A percentile compares a stretch with the other conserved stretches of the same genome.
phyloP scores from a whole-genome alignment of 2,888 invertebrate genomes.

The Neocrepidodera transversa region DNA sequence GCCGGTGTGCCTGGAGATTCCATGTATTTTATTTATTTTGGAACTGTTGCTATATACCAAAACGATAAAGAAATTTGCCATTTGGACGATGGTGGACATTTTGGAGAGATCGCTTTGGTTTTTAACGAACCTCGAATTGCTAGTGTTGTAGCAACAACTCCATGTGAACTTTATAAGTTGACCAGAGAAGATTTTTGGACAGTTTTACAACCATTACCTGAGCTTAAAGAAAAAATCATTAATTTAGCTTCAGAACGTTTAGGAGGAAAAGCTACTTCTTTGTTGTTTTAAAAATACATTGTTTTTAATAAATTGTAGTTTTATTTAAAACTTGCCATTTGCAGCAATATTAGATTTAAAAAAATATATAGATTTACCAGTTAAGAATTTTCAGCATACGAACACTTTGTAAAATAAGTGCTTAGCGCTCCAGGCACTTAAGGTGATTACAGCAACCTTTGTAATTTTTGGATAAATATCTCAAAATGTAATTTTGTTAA shows the following conservation, averaged over 20 bases:
- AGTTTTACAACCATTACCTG: slow-evolving; percentile 56
- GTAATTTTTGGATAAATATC: no score
- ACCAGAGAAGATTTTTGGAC: slow-evolving; percentile 56
- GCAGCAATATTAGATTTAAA: no score
- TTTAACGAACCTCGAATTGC: slow-evolving; percentile 58
- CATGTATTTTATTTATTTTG: slow-evolving; percentile 30
- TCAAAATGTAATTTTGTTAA: no score
- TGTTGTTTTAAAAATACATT: no score
- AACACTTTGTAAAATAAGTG: no score
- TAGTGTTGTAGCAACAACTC: slow-evolving; percentile 59
- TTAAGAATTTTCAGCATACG: no score
- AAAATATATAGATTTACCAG: no score
- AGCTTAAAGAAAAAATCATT: slow-evolving; percentile 43
- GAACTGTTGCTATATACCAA: slow-evolving; percentile 49
- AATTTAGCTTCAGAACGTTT: slow-evolving; percentile 14
- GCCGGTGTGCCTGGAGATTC: slow-evolving; percentile 21
- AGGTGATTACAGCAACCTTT: no score
- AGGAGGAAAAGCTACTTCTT: no score
- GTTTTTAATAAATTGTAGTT: no score
- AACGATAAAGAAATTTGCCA: slow-evolving; percentile 60
- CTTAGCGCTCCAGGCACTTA: no score
- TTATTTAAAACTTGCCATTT: no score
- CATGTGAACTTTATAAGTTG: slow-evolving; percentile 59
- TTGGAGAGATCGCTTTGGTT: slow-evolving; percentile 61
- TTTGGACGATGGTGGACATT: slow-evolving; percentile 60